Evolutionary conservation across 1,140 invertebrate species (phyloP).

Genomic region (Hyposmocoma kahamanoa): DNA sequence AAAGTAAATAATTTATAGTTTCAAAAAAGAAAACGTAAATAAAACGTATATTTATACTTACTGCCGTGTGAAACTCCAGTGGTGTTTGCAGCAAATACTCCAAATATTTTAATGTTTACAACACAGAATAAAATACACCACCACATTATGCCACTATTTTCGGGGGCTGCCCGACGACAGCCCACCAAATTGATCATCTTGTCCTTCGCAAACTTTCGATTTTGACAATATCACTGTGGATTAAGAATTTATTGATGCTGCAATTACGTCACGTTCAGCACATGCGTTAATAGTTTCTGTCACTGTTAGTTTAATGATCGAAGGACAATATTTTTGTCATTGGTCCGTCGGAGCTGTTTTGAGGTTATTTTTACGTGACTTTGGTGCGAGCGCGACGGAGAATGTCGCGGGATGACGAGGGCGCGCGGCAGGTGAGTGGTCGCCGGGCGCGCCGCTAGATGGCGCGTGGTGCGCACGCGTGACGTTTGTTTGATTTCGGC

Average conservation of each 20-base stretch:
- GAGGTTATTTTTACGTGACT: slow-evolving; percentile 70
- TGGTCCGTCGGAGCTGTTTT: slow-evolving; percentile 52
- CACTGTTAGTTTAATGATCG: slow-evolving; percentile 38
- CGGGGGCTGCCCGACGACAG: slow-evolving; percentile 68
- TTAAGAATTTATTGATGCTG: slow-evolving; percentile 27
- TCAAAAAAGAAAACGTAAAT: slow-evolving; percentile 9
- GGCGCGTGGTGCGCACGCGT: slow-evolving; percentile 36
- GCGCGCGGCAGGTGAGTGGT: slow-evolving; percentile 47
- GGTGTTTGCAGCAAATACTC: slow-evolving; percentile 40
- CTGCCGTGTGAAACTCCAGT: slow-evolving; percentile 33
- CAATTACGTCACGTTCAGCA: slow-evolving; percentile 31
- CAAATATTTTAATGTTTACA: slow-evolving; percentile 46
- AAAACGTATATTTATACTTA: slow-evolving; percentile 28
- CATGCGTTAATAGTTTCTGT: slow-evolving; percentile 31
- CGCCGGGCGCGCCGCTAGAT: slow-evolving; percentile 40
- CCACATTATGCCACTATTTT: slow-evolving; percentile 65
- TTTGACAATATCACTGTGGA: slow-evolving; percentile 47
- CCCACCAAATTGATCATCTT: slow-evolving; percentile 62
- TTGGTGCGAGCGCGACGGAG: slow-evolving; percentile 62
- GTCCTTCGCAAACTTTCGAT: slow-evolving; percentile 61
- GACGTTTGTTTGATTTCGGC: slow-evolving; percentile 54
- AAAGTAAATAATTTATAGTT: no score
- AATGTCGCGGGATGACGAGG: slow-evolving; percentile 40
- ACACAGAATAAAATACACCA: slow-evolving; percentile 63
- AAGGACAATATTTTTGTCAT: slow-evolving; percentile 49